Evolutionary conservation across 2,888 invertebrate genomes (phyloP).

Genomic region (Hylaea fasciaria): DNA sequence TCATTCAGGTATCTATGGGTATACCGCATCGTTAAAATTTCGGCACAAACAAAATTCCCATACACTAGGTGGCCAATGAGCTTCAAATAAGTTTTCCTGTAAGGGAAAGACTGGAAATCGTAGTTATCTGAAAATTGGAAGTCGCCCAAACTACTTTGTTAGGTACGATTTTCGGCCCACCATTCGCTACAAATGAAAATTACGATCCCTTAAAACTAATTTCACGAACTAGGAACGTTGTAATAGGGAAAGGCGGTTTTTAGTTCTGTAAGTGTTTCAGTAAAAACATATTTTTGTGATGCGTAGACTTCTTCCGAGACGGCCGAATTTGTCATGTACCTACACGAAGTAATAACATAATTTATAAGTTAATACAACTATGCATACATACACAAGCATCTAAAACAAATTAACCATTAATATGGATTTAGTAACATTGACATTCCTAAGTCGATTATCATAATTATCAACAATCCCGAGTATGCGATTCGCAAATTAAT

Average conservation of each 20-base stretch:
- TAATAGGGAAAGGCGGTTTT: neutral
- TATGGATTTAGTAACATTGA: neutral
- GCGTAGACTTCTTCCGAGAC: too few relatives aligned
- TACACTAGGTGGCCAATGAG: slow-evolving; percentile 19
- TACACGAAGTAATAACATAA: too few relatives aligned
- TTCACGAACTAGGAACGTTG: slow-evolving; percentile 2
- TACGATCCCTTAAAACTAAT: slow-evolving; percentile 25
- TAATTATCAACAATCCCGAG: slow-evolving; percentile 32
- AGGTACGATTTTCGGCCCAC: slow-evolving; percentile 16
- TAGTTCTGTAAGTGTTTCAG: too few relatives aligned
- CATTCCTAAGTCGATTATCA: neutral
- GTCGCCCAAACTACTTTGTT: slow-evolving; percentile 31
- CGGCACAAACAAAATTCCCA: slow-evolving; percentile 14
- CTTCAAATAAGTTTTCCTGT: slow-evolving; percentile 24
- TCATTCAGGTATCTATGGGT: slow-evolving; percentile 2
- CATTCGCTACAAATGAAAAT: slow-evolving; percentile 22
- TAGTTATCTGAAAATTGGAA: slow-evolving; percentile 31
- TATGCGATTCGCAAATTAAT: slow-evolving; percentile 56
- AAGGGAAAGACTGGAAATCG: slow-evolving; percentile 27
- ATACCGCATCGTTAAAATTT: slow-evolving; percentile 9
- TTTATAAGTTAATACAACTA: too few relatives aligned
- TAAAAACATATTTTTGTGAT: too few relatives aligned
- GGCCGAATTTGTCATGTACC: too few relatives aligned
- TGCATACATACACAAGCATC: too few relatives aligned
- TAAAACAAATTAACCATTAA: too few relatives aligned